Percentiles rank a stretch among this genome's conserved stretches.
phyloP scores from a whole-genome alignment of 1,140 invertebrate genomes.

The Drosophila quadrilineata region DNA sequence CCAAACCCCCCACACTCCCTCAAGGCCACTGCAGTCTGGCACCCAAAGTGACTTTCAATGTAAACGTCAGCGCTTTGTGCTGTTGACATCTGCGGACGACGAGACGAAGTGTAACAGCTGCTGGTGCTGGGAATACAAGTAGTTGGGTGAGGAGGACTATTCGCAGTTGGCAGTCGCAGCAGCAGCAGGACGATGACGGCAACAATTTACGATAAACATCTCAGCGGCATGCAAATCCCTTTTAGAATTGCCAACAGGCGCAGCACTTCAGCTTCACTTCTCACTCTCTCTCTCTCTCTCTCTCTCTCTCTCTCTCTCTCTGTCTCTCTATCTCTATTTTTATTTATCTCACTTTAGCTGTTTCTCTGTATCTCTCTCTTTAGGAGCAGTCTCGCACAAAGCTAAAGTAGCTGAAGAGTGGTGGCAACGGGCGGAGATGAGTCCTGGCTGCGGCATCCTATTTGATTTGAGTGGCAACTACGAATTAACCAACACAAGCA shows the following conservation, averaged over 20 bases:
- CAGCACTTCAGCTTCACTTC: conserved; percentile 39
- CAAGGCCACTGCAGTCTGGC: conserved; percentile 52
- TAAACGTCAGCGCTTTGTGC: conserved; percentile 76
- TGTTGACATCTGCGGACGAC: conserved; percentile 74
- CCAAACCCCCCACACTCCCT: background rate
- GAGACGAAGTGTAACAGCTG: conserved; percentile 40
- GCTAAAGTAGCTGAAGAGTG: conserved; percentile 9
- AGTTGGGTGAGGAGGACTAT: background rate
- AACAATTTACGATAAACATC: conserved; percentile 78
- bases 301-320: too few species aligned
- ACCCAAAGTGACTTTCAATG: conserved; percentile 77
- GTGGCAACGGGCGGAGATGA: background rate
- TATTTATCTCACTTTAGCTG: too few species aligned
- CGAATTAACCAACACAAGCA: conserved; percentile 31
- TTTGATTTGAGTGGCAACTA: conserved; percentile 29
- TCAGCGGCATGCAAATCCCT: conserved; percentile 77
- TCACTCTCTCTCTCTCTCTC: too few species aligned
- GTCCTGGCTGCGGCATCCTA: conserved; percentile 10
- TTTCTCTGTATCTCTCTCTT: background rate
- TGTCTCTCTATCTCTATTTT: too few species aligned
- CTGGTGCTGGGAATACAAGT: background rate
- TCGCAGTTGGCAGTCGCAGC: background rate
- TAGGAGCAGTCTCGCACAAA: conserved; percentile 3
- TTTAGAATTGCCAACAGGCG: conserved; percentile 61
- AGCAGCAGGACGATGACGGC: conserved; percentile 41